Evolutionary conservation across 2,113 vertebrate genomes (phyloP), one percentile per base, ranked within the genome.

Genomic region (Albula goreensis): DNA sequence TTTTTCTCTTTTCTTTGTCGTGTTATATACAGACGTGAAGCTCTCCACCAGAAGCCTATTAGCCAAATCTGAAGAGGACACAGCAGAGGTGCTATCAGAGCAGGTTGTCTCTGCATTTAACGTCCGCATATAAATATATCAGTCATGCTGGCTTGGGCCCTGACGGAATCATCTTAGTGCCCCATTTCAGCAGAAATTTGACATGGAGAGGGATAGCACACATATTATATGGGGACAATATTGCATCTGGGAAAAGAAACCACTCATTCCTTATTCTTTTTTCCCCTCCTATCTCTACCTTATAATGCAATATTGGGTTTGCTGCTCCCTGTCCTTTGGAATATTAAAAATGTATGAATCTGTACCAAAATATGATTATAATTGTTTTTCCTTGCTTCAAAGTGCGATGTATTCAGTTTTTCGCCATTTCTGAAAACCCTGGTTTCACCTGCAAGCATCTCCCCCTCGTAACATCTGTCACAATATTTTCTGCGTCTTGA

Each of bases 111-210:
- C 85, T 84, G 83, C 88, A 88, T 90, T 89, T 90, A 91, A 87
- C 90, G 89, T 86, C 87, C 89, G 89, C 90, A 90, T 94, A 94
- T 94, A 95, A 95, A 95, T 94, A 93, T 94, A 95, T 95, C 94
- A 94, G 95, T 95, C 94, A 95, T 94, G 94, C 93, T 85, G 91
- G 92, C 93, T 95, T 92, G 91, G 86, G 91, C 83, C 89, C 86
- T 87, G 89, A 78, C 86, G 84, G 85, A 92, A 91, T 94, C 91
- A 90, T 91, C 90, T 91, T 92, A 91, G 88, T 90, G 87, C 83
- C 87, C 89, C 87, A 88, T 92, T 93, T 93, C 90, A 70, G 88
- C 88, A 77, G 82, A 87, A 90, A 91, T 89, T 88, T 90, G 87
- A 88, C 89, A 87, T 78, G 50, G 87, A 88, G 86, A 85, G 87